These are phyloP conservation scores for Cerastis leucographa DNA, from an alignment of 2,888 invertebrate species.

Conservation along the genomic window DNA sequence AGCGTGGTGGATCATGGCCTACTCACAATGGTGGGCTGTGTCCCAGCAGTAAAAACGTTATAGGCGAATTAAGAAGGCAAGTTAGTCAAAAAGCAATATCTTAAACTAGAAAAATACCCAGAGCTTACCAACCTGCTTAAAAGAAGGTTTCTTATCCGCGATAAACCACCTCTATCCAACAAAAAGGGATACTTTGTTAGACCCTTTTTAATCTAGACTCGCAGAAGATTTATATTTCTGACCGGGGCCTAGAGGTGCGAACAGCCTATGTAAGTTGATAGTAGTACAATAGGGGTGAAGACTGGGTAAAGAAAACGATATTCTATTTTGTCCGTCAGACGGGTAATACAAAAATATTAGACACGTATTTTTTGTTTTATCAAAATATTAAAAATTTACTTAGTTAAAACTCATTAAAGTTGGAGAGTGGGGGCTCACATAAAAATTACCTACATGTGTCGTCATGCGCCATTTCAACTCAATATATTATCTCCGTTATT, in stretches of 20 bases:
- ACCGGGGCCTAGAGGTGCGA: constrained; percentile 6
- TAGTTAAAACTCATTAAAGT: no score
- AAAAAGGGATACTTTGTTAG: constrained; percentile 10
- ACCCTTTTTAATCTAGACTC: constrained; percentile 48
- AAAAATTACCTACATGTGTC: no score
- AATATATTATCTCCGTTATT: no score
- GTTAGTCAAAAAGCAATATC: neutral
- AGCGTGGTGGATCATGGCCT: neutral
- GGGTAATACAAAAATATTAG: no score
- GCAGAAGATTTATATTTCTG: constrained; percentile 37
- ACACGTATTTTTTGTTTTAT: no score
- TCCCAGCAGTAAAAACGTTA: neutral
- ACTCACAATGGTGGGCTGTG: neutral
- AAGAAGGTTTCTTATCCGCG: constrained; percentile 28
- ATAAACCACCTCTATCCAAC: constrained; percentile 26
- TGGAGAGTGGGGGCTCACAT: no score
- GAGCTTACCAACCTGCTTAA: neutral
- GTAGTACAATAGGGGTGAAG: neutral
- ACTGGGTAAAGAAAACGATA: no score
- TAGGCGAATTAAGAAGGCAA: neutral
- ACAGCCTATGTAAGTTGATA: neutral
- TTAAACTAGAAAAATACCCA: neutral
- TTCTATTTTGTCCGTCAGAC: no score
- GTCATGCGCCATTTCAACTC: no score
- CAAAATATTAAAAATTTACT: no score